A percentile compares a stretch with the other conserved stretches of the same genome.
These are phyloP conservation scores for Leucopsar rothschildi DNA, from an alignment of 2,113 vertebrate genomes.

Conservation along the genomic window DNA sequence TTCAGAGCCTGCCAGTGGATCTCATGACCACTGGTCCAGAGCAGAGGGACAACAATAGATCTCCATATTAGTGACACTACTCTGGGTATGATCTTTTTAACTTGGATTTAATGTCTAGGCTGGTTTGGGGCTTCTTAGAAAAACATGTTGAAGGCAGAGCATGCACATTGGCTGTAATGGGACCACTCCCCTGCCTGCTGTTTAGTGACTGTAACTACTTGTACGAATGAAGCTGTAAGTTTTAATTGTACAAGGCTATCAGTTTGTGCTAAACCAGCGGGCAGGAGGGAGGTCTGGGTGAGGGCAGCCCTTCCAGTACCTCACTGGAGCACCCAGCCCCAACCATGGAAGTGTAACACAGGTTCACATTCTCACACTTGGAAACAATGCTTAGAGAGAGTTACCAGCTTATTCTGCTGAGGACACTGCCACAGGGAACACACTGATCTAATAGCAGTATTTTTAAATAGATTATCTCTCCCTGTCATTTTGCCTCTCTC, in stretches of 20 bases:
- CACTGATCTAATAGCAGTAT: background rate
- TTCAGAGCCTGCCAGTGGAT: background rate
- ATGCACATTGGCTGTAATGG: background rate
- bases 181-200: fast-evolving
- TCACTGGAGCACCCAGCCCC: background rate
- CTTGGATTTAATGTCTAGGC: background rate
- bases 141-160: background rate
- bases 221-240: background rate
- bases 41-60: fast-evolving
- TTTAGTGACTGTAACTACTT: background rate
- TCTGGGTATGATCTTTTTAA: background rate
- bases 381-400: background rate
- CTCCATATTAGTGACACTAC: background rate
- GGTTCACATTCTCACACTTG: background rate
- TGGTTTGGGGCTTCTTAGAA: background rate
- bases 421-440: background rate
- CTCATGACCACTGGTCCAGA: fast-evolving
- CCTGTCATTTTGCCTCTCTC: background rate
- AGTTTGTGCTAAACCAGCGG: background rate
- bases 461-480: background rate
- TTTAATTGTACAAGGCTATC: background rate
- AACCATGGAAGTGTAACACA: background rate
- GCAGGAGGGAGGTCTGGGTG: background rate
- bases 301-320: background rate
- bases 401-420: background rate